Evolutionary conservation across 2,113 vertebrate genomes (phyloP).

Genomic region (Myrmecophaga tridactyla): DNA sequence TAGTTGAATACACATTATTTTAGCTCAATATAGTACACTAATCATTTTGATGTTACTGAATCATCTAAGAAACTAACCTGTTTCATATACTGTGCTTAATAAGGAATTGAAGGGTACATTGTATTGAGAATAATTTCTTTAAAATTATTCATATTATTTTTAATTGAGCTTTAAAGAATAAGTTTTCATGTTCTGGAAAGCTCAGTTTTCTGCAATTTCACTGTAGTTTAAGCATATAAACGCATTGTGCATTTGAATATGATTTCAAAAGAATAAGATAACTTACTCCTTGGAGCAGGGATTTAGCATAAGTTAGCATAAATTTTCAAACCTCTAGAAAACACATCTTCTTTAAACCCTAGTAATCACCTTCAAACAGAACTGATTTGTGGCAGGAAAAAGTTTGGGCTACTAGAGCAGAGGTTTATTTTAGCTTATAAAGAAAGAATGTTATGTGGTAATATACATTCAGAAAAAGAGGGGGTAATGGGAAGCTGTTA

Average conservation of each 20-base stretch:
- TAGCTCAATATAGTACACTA: background rate
- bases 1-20: background rate
- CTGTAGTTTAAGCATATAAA: background rate
- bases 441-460: background rate
- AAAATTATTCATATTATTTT: conserved; percentile 37
- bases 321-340: background rate
- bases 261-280: background rate
- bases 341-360: background rate
- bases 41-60: background rate
- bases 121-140: background rate
- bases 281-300: background rate
- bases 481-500: background rate
- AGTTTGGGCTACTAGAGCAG: background rate
- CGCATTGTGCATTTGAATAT: background rate
- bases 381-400: background rate
- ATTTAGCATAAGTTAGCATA: background rate
- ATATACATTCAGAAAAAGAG: background rate
- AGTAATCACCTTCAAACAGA: background rate
- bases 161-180: background rate
- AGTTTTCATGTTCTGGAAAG: background rate
- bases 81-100: background rate
- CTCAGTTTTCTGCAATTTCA: background rate
- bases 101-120: background rate
- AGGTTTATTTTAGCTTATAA: conserved; percentile 13
- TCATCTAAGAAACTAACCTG: background rate